phyloP scores from a whole-genome alignment of 2,113 vertebrate genomes.

The Empidonax traillii region DNA sequence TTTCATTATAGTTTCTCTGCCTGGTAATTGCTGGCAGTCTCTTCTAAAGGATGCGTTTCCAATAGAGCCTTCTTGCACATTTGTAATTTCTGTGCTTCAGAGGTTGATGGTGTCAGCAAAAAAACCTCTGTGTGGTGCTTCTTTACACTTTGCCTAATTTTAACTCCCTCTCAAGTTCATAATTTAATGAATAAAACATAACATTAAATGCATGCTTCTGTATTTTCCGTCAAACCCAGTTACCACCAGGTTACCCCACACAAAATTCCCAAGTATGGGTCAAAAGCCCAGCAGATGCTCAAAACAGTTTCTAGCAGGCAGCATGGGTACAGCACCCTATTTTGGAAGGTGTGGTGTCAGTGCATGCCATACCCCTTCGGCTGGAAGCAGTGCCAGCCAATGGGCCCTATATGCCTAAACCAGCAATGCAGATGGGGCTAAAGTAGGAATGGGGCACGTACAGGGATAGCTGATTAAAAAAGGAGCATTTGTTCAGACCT shows the following conservation, averaged over 20 bases:
- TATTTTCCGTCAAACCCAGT: background rate
- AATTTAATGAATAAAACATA: background rate
- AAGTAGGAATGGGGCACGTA: background rate
- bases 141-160: background rate
- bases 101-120: background rate
- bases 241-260: background rate
- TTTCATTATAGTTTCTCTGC: background rate
- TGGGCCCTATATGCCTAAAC: background rate
- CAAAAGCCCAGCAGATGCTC: background rate
- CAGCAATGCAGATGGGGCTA: background rate
- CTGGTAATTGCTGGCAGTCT: background rate
- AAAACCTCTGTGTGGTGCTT: background rate
- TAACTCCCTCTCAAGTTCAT: background rate
- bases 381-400: background rate
- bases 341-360: background rate
- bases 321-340: rapidly evolving
- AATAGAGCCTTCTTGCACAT: background rate
- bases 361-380: background rate
- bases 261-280: background rate
- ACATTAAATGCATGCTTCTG: background rate
- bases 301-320: background rate
- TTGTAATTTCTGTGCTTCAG: background rate
- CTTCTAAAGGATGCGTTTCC: background rate
- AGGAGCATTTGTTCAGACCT: background rate
- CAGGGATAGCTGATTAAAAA: background rate